Conservation (phyloP, 1,140 invertebrate species). For the Zaprionus vittiger region DNA sequence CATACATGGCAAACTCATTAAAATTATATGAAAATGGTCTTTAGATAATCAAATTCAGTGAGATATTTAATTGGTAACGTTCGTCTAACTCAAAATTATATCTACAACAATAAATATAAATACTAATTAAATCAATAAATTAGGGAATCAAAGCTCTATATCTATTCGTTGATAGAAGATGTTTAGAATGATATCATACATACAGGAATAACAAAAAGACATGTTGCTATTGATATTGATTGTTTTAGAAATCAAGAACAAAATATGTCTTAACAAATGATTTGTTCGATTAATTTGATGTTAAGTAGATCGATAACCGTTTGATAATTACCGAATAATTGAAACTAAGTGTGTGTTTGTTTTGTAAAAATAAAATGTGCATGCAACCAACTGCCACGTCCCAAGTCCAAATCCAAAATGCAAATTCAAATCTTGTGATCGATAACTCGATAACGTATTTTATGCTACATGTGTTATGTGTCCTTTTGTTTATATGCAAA, state of each 20-base stretch:
- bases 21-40: too few species aligned
- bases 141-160: not conserved
- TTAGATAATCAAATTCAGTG: not conserved
- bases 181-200: not conserved
- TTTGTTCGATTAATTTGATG: conserved; percentile 18
- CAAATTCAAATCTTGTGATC: conserved; percentile 13
- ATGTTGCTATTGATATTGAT: not conserved
- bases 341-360: conserved; percentile 26
- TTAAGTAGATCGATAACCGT: conserved; percentile 21
- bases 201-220: not conserved
- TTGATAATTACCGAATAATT: conserved; percentile 18
- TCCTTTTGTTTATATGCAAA: conserved; percentile 22
- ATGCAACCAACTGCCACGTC: conserved; percentile 40
- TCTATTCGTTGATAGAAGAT: not conserved
- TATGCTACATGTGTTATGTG: conserved; percentile 39
- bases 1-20: too few species aligned
- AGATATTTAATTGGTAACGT: not conserved
- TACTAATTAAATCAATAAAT: not conserved
- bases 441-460: conserved; percentile 24
- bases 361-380: conserved; percentile 28
- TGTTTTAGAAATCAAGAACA: not conserved
- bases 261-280: not conserved
- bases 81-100: too few species aligned
- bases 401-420: conserved; percentile 20
- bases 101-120: too few species aligned